phyloP scores from a whole-genome alignment of 1,140 invertebrate genomes.

The Drosophila lacteicornis region DNA sequence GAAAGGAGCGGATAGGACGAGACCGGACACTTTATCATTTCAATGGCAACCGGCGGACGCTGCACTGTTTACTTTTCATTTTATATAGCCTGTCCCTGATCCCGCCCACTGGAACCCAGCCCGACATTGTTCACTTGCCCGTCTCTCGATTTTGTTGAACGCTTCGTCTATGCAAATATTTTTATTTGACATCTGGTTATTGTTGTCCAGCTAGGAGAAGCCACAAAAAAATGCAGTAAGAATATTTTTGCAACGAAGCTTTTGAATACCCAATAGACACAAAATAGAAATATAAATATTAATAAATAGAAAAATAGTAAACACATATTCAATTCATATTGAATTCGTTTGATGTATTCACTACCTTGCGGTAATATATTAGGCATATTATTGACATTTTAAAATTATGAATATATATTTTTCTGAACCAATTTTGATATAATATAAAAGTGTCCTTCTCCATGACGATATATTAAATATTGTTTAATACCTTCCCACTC shows the following conservation, averaged over 20 bases:
- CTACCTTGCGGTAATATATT: too few species aligned
- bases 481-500: neutral
- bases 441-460: too few species aligned
- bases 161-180: constrained; percentile 80
- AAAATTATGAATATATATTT: neutral
- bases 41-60: constrained; percentile 68
- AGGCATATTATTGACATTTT: neutral
- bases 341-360: neutral
- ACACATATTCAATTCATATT: too few species aligned
- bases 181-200: constrained; percentile 73
- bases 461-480: too few species aligned
- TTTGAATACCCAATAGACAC: neutral
- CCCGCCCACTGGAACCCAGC: constrained; percentile 14
- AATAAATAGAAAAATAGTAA: too few species aligned
- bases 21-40: constrained; percentile 76
- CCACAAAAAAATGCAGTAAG: constrained; percentile 25
- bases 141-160: constrained; percentile 69
- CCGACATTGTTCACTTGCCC: constrained; percentile 62
- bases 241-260: neutral
- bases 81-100: constrained; percentile 34
- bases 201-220: constrained; percentile 58
- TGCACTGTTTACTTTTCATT: constrained; percentile 81
- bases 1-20: constrained; percentile 7
- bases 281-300: neutral
- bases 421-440: neutral